phyloP scores from a whole-genome alignment of 2,797 vertebrate genomes.

The Ciconia nigra region DNA sequence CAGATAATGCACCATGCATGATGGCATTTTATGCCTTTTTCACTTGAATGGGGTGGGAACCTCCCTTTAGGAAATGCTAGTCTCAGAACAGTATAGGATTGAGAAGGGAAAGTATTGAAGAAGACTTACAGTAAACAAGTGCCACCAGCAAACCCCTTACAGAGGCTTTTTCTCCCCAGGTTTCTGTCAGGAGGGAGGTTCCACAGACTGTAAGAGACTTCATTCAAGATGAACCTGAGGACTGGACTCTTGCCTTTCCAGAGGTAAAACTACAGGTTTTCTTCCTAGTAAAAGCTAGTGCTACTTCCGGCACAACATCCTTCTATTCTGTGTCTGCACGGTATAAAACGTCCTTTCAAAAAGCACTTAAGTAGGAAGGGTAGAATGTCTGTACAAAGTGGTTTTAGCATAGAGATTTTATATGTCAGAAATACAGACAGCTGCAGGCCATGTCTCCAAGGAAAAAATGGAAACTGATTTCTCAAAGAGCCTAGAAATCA shows the following conservation, averaged over 20 bases:
- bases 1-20: background rate
- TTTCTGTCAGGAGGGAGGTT: constrained; percentile 49
- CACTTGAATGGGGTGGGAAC: background rate
- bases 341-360: background rate
- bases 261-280: background rate
- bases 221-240: constrained; percentile 14
- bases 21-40: background rate
- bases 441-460: background rate
- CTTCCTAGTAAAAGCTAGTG: background rate
- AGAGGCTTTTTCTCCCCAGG: background rate
- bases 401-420: background rate
- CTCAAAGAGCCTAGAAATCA: background rate
- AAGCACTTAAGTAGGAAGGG: background rate
- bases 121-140: background rate
- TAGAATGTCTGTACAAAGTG: background rate
- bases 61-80: background rate
- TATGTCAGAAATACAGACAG: background rate
- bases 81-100: too few relatives aligned
- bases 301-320: background rate
- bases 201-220: background rate
- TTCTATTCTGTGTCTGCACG: background rate
- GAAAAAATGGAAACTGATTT: background rate
- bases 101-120: background rate
- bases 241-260: constrained; percentile 22
- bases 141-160: background rate